Conservation (phyloP, 2,797 vertebrate species). For the Hippocampus kuda region DNA sequence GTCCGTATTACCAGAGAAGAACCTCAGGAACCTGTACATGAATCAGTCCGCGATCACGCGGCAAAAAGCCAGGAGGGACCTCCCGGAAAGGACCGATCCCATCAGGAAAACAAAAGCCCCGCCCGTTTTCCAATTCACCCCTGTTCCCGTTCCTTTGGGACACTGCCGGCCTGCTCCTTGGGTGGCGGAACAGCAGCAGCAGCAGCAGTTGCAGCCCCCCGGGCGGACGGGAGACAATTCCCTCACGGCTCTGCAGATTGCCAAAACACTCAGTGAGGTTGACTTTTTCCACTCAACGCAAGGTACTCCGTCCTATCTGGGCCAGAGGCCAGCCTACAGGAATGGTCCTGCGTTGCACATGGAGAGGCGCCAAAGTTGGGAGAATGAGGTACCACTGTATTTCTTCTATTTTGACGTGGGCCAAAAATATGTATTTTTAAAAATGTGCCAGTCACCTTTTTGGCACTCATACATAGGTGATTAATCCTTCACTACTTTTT, state of each 20-base stretch:
- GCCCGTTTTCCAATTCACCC: constrained; percentile 50
- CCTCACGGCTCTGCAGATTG: constrained; percentile 74
- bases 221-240: constrained; percentile 67
- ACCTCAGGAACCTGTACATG: constrained; percentile 56
- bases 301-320: constrained; percentile 25
- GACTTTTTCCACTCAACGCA: constrained; percentile 65
- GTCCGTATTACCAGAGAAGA: constrained; percentile 49
- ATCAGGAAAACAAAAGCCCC: constrained; percentile 33
- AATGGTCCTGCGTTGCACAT: constrained; percentile 47
- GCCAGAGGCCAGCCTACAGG: constrained; percentile 46
- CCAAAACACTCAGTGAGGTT: constrained; percentile 73
- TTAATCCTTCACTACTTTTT: too few relatives aligned
- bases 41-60: constrained; percentile 56
- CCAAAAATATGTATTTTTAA: too few relatives aligned
- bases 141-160: constrained; percentile 36
- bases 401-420: neutral
- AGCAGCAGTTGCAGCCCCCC: constrained; percentile 2
- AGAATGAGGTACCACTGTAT: constrained; percentile 59
- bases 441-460: neutral
- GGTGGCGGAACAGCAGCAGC: constrained; percentile 41
- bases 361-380: constrained; percentile 57
- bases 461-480: neutral
- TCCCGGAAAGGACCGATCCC: constrained; percentile 43
- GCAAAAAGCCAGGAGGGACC: constrained; percentile 48
- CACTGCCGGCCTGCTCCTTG: constrained; percentile 50